Evolutionary conservation across 2,113 vertebrate species (phyloP).

Genomic region (Trinectes maculatus): DNA sequence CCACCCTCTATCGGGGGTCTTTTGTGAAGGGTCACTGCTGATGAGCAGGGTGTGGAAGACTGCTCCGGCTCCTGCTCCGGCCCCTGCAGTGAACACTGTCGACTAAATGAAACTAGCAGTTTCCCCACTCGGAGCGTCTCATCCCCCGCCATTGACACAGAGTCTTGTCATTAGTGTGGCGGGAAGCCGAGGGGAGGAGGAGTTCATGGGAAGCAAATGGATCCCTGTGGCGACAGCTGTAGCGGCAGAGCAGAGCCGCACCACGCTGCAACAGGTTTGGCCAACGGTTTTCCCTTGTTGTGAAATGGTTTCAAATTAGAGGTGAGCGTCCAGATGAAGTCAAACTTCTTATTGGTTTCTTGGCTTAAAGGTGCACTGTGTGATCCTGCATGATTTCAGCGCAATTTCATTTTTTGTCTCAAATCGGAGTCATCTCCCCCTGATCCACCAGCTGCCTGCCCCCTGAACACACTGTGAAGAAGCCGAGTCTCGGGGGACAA

Average conservation of each 20-base stretch:
- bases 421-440: no score
- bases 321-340: no score
- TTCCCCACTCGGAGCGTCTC: conserved; percentile 30
- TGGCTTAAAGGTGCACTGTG: no score
- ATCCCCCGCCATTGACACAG: conserved; percentile 26
- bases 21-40: conserved; percentile 13
- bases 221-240: conserved; percentile 41
- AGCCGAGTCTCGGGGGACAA: no score
- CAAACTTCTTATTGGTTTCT: no score
- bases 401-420: no score
- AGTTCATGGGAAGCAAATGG: conserved; percentile 36
- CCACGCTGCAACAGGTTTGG: background rate
- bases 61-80: no score
- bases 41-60: conserved; percentile 13
- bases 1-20: conserved; percentile 16
- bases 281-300: background rate
- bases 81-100: conserved; percentile 2
- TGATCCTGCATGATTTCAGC: no score
- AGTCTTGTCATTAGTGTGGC: conserved; percentile 56
- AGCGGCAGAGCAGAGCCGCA: conserved; percentile 2
- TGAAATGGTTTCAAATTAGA: no score
- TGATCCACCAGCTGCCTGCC: no score
- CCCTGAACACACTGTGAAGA: no score
- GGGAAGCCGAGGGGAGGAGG: conserved; percentile 37
- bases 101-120: conserved; percentile 41